Conservation (phyloP, 1,140 invertebrate species). For the Lerema accius region DNA sequence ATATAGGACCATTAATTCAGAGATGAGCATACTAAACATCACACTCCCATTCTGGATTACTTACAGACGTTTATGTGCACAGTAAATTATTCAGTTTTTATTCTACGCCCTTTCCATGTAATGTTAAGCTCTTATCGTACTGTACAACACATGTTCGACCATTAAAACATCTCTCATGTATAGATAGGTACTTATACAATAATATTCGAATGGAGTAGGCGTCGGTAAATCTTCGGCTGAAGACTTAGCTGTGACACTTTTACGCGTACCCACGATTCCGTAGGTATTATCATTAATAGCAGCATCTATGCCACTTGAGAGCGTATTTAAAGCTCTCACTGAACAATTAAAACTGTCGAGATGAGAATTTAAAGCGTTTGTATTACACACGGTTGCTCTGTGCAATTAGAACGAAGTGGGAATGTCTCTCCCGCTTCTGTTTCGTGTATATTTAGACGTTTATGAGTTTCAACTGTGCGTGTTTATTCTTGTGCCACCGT, state of each 20-base stretch:
- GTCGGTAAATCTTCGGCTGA: constrained; percentile 55
- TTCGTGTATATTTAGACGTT: constrained; percentile 55
- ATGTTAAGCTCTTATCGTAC: constrained; percentile 25
- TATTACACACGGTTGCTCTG: constrained; percentile 57
- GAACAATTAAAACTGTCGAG: constrained; percentile 71
- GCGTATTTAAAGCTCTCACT: constrained; percentile 62
- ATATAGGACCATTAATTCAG: constrained; percentile 31
- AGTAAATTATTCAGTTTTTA: constrained; percentile 32
- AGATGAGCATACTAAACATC: constrained; percentile 14
- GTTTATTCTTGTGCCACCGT: constrained; percentile 36
- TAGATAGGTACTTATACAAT: constrained; percentile 36
- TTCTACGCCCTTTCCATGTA: constrained; percentile 30
- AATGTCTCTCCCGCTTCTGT: constrained; percentile 48
- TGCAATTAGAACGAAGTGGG: constrained; percentile 56
- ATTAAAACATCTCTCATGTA: constrained; percentile 40
- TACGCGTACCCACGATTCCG: constrained; percentile 51
- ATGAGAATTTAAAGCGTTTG: constrained; percentile 65
- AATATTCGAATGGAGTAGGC: constrained; percentile 37
- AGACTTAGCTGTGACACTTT: constrained; percentile 61
- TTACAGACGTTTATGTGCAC: constrained; percentile 26
- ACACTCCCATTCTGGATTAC: constrained; percentile 18
- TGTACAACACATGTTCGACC: constrained; percentile 46
- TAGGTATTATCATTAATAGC: constrained; percentile 64
- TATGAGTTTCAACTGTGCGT: constrained; percentile 43
- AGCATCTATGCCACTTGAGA: constrained; percentile 58